These are phyloP conservation scores for Lithobates sylvaticus DNA, from an alignment of 2,797 vertebrate genomes.

Conservation along the genomic window DNA sequence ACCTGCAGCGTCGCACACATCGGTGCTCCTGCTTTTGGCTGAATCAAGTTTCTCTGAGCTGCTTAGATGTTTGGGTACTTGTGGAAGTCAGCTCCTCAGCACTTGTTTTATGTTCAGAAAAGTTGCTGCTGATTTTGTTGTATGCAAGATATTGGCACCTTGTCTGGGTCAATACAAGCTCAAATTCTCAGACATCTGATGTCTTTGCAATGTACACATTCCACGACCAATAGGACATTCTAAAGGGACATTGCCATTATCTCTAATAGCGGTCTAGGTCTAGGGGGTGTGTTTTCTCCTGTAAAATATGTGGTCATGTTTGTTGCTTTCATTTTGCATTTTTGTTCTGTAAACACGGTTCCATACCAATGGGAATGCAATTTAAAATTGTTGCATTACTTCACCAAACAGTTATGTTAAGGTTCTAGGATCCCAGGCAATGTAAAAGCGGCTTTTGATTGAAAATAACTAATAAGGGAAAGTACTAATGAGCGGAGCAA, in stretches of 20 bases:
- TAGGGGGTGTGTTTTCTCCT: not conserved
- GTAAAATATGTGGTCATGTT: not conserved
- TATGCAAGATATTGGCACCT: no score
- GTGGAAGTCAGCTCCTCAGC: no score
- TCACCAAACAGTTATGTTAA: constrained; percentile 26
- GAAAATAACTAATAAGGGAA: constrained; percentile 33
- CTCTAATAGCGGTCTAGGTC: not conserved
- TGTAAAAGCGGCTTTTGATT: not conserved
- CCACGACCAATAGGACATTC: not conserved
- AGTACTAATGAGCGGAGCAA: constrained; percentile 33
- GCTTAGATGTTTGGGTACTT: no score
- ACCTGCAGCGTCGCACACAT: no score
- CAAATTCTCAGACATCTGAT: not conserved
- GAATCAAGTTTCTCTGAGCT: no score
- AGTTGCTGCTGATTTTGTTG: no score
- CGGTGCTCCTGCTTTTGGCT: no score
- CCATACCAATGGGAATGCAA: constrained; percentile 7
- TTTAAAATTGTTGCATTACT: constrained; percentile 19
- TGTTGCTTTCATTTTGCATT: not conserved
- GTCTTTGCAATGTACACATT: not conserved
- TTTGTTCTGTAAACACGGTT: not conserved
- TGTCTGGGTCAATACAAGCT: not conserved
- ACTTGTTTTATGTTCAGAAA: no score
- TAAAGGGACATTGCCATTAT: not conserved
- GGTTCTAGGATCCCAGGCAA: constrained; percentile 17